phyloP scores from a whole-genome alignment of 2,888 invertebrate species.

The Lydus trimaculatus region DNA sequence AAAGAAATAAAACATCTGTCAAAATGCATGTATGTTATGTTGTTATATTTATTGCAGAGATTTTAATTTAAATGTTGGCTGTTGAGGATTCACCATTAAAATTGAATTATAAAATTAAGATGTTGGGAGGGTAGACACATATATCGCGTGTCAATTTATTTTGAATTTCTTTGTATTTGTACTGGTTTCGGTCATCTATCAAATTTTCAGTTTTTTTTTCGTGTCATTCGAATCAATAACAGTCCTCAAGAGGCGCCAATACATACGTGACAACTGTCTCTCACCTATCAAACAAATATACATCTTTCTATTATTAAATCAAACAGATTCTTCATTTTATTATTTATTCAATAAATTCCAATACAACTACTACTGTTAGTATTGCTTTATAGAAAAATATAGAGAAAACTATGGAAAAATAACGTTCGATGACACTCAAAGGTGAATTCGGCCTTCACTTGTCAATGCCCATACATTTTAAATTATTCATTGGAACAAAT shows the following conservation, averaged over 20 bases:
- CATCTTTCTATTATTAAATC: neutral
- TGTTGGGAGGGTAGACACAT: neutral
- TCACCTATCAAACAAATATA: neutral
- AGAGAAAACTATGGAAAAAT: neutral
- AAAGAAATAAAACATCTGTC: neutral
- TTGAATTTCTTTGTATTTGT: neutral
- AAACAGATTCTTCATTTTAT: neutral
- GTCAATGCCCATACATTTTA: neutral
- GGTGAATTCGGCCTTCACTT: neutral
- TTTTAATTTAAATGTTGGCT: too few relatives aligned
- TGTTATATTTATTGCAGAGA: too few relatives aligned
- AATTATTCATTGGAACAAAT: slow-evolving; percentile 2
- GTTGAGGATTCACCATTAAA: neutral
- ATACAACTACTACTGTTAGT: neutral
- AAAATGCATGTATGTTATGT: neutral
- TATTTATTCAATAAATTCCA: slow-evolving; percentile 4
- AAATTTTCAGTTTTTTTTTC: neutral
- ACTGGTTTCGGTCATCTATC: neutral
- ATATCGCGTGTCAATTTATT: neutral
- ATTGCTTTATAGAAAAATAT: neutral
- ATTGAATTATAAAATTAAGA: neutral
- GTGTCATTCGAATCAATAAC: slow-evolving; percentile 18
- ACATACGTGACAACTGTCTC: slow-evolving; percentile 2
- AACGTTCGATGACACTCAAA: neutral
- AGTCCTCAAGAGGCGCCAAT: slow-evolving; percentile 23